Evolutionary conservation across 2,888 invertebrate genomes (phyloP), one percentile per base, ranked within the genome.

Genomic region (Pristionchus arcanus): DNA sequence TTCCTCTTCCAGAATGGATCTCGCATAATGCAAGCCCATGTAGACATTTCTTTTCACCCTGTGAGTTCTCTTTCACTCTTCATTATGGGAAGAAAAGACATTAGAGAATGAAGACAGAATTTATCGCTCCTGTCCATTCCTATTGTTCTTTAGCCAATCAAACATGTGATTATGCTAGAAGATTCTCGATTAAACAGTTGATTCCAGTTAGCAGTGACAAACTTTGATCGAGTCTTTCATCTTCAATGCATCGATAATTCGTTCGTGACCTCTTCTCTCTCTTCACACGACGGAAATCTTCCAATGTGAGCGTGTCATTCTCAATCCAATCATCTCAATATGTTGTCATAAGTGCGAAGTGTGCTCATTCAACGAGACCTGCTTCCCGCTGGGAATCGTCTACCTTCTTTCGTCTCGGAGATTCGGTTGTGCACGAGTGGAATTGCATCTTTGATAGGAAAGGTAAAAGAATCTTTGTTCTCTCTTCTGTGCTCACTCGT

Each of bases 341-440:
- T 81, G 81, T 68, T 87, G 28, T 88, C 63, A 63, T 37, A 55
- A 66, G 87, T 59, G 87, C 87, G 59, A 91, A 91, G 34, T 93
- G 93, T 84, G 89, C 91, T 0, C 93, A 93, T 89, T 89, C 91
- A 11, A 90, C 92, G 5, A 87, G 93, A 63, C 91, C 91, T 77
- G 92, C 93, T 0, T 91, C 92, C 13, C 91, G 91, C 88, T 92
- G 92, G 91, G 92, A 92, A 31, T 90, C 91, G 37, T 88, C 91
- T 77, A 91, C 92, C 4, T 91, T 91, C 19, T 93, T 92, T 84
- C 91, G 90, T 55, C 90, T 92, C 34, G 93, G 93, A 3, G 93
- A 93, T 90, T 89, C 92, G 9, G 91, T 93, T n/a, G 92, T 93
- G 28, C 93, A 93, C 87, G 92, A 93, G 42, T 93, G 93, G 93